phyloP scores from a whole-genome alignment of 1,140 invertebrate genomes.

The Archivesica marissinica region DNA sequence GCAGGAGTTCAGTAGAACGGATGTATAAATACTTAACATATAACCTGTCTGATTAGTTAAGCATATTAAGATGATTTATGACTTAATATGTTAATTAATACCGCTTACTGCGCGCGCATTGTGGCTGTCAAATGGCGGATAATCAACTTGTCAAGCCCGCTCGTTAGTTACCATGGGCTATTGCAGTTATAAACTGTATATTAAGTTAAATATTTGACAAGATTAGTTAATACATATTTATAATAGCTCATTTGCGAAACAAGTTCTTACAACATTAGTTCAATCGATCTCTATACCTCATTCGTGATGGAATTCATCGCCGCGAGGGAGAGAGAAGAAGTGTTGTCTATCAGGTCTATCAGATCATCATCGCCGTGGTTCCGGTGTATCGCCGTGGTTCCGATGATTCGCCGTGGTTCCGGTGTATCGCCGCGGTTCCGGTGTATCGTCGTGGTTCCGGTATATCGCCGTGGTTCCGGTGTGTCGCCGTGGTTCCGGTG shows the following conservation, averaged over 20 bases:
- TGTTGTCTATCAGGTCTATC: background rate
- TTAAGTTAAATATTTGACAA: background rate
- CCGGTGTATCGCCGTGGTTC: background rate
- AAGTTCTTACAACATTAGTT: background rate
- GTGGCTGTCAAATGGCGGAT: background rate
- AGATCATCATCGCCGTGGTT: background rate
- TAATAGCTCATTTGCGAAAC: background rate
- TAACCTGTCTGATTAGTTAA: slow-evolving; percentile 4
- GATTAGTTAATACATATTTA: background rate
- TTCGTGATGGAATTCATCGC: background rate
- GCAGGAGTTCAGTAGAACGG: background rate
- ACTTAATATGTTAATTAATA: background rate
- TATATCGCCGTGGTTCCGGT: no score
- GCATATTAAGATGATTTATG: slow-evolving; percentile 15
- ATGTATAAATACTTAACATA: background rate
- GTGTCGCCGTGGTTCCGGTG: no score
- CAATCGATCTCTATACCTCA: background rate
- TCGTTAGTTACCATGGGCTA: background rate
- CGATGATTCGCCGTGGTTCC: no score
- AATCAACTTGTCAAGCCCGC: background rate
- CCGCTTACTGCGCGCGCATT: background rate
- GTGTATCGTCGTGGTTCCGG: no score
- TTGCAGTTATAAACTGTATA: background rate
- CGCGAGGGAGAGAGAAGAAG: background rate
- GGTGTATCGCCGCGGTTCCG: no score